A percentile compares a stretch with the other conserved stretches of the same genome.
Conservation (phyloP, 2,888 invertebrate species). For the Frankliniella intonsa region DNA sequence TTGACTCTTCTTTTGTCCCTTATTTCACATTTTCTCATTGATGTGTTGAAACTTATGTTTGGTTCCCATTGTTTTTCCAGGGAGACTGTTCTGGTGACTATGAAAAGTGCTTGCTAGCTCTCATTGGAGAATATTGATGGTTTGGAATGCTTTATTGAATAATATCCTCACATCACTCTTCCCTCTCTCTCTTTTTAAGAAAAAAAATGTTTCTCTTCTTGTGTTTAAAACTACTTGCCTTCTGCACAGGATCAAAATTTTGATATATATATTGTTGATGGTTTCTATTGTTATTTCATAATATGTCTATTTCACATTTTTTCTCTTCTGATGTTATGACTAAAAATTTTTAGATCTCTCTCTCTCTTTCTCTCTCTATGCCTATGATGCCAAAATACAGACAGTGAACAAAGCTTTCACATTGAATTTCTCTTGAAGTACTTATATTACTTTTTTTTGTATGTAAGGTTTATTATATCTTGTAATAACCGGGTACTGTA, state of each 20-base stretch:
- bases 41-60: background rate
- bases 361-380: no score
- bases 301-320: no score
- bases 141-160: no score
- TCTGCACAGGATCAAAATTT: no score
- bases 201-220: background rate
- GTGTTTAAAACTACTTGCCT: background rate
- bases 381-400: no score
- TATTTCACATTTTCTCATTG: background rate
- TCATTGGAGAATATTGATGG: slow-evolving; percentile 42
- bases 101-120: slow-evolving; percentile 73
- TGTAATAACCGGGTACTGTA: no score
- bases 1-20: background rate
- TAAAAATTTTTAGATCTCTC: no score
- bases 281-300: background rate
- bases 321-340: no score
- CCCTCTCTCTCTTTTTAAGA: background rate
- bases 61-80: slow-evolving; percentile 51
- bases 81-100: slow-evolving; percentile 82
- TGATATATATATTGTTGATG: background rate
- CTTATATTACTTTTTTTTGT: no score
- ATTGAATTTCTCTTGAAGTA: no score
- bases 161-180: background rate
- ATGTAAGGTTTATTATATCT: no score
- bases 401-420: no score